Conservation (phyloP, 2,888 invertebrate genomes). For the Leptopterna dolabrata region DNA sequence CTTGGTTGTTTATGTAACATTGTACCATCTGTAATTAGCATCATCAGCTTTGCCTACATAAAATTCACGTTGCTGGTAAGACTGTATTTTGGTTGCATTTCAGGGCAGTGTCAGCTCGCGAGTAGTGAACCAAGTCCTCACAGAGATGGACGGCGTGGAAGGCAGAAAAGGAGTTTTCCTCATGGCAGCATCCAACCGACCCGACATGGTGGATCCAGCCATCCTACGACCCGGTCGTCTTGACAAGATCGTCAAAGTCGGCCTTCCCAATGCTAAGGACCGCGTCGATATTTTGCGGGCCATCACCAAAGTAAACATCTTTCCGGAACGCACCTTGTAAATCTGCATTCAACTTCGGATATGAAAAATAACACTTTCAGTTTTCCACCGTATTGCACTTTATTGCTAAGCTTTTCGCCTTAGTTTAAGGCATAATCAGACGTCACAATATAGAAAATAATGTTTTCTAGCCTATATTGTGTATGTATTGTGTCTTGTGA, state of each 20-base stretch:
- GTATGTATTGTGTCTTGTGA: too few species aligned
- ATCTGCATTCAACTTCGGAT: too few species aligned
- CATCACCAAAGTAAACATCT: conserved; percentile 79
- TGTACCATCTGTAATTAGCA: background rate
- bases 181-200: conserved; percentile 95
- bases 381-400: too few species aligned
- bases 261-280: conserved; percentile 83
- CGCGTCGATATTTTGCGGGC: conserved; percentile 89
- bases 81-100: background rate
- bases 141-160: conserved; percentile 98
- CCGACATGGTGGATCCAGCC: conserved; percentile 96
- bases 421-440: background rate
- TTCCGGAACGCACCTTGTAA: background rate
- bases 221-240: conserved; percentile 89
- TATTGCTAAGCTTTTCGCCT: too few species aligned
- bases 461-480: too few species aligned
- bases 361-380: too few species aligned
- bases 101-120: conserved; percentile 80
- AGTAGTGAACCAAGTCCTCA: conserved; percentile 95
- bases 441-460: too few species aligned
- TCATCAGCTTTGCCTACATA: background rate
- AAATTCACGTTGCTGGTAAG: too few species aligned
- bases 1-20: conserved; percentile 57
- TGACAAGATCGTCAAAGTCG: conserved; percentile 90
- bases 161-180: conserved; percentile 92